Evolutionary conservation across 1,140 invertebrate species (phyloP).

Genomic region (Latrodectus geometricus): DNA sequence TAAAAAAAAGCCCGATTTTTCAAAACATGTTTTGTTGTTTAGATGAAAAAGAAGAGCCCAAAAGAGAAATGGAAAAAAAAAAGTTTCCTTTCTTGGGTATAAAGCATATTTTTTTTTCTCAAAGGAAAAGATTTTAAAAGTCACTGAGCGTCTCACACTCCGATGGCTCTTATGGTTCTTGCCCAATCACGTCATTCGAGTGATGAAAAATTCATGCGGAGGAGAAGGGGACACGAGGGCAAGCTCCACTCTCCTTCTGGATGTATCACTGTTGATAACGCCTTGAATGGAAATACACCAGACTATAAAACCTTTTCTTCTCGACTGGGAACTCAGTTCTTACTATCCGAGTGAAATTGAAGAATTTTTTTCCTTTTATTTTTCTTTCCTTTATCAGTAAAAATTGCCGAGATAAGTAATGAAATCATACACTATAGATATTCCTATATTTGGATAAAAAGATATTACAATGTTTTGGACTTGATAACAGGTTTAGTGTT

Average conservation of each 20-base stretch:
- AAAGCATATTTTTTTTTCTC: background rate
- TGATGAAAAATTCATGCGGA: background rate
- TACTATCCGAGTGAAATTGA: too few species aligned
- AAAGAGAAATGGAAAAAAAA: background rate
- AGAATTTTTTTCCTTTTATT: too few species aligned
- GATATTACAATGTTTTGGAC: too few species aligned
- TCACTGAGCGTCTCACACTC: background rate
- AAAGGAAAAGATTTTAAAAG: constrained; percentile 1
- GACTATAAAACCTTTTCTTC: background rate
- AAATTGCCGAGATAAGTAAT: too few species aligned
- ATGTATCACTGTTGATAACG: background rate
- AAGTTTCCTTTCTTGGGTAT: background rate
- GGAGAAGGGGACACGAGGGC: background rate
- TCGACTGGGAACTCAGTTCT: too few species aligned
- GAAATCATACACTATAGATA: too few species aligned
- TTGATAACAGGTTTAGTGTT: too few species aligned
- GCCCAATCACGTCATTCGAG: background rate
- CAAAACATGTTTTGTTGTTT: background rate
- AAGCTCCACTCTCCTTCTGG: background rate
- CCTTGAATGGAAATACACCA: background rate
- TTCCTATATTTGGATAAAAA: too few species aligned
- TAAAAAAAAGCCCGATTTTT: background rate
- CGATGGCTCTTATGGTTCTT: background rate
- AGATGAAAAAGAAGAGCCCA: background rate
- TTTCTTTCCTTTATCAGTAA: too few species aligned